Base-by-base conservation (phyloP, 2,113 vertebrate genomes). In the Hipposideros armiger region DNA sequence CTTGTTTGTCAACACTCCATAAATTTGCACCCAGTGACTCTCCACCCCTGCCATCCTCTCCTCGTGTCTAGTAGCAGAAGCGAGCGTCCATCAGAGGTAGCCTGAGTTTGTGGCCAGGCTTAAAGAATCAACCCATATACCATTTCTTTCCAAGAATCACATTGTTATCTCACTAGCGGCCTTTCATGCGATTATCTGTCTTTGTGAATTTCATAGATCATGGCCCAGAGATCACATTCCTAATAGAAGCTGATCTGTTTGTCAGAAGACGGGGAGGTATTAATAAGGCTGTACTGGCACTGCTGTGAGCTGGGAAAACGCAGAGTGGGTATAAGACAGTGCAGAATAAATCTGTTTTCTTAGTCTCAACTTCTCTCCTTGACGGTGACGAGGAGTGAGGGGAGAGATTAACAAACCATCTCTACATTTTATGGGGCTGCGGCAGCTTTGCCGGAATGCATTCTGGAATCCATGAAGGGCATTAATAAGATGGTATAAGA, bases 11-110 rank as follows among this genome's bases (percentile, higher is more conserved):
- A 22, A 2, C 14, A 22, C 17, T 20, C 36, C 50, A 2, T 70
- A 45, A 24, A 16, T 24, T 11, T 0, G 0, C 17, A 47, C 19
- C 40, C 4, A 9, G 7, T 15, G 11, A 20, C 0, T n/a, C 30
- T 80, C 47, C 28, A 9, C 28, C 7, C 60, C n/a, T 72, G 22
- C 47, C 3, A 3, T 14, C 14, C 9, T 11, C 58, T 72, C 30
- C 45, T 42, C 62, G 22, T 28, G 13, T 17, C 8, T 2, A 28
- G 54, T 1, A 64, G n/a, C 66, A 8, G 30, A 62, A 36, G 1
- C 11, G 60, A 40, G 7, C 72, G 3, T 60, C 4, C 26, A 30
- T 30, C n/a, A 28, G 30, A 15, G 30, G 4, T 26, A n/a, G 50
- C 86, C 58, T 14, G 40, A 81, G 47, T 50, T 22, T 14, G 30